phyloP scores from a whole-genome alignment of 92 coral and sea anemone species.

The Heteractis magnifica region DNA sequence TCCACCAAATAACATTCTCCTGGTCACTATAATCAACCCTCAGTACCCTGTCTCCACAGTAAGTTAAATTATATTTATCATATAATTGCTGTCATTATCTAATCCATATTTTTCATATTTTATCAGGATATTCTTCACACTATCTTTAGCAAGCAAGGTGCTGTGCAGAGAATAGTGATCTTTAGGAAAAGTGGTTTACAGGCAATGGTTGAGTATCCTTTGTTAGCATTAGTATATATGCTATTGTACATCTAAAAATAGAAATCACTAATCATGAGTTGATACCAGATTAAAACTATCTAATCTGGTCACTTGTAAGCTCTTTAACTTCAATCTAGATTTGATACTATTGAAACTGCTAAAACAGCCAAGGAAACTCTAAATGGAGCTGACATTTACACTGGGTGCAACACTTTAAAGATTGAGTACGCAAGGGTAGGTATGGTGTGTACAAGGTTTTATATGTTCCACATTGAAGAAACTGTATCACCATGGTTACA shows the following conservation, averaged over 20 bases:
- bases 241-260: not conserved
- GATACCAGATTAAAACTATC: no score
- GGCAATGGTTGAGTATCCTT: conserved; percentile 99
- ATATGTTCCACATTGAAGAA: no score
- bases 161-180: conserved; percentile 82
- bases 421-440: conserved; percentile 88
- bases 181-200: conserved; percentile 92
- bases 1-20: conserved; percentile 70
- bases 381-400: conserved; percentile 95
- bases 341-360: conserved; percentile 79
- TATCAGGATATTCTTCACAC: conserved; percentile 87
- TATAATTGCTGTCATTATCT: not conserved
- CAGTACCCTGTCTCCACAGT: conserved; percentile 93
- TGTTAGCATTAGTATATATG: not conserved
- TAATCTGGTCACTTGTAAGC: not conserved
- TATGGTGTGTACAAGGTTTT: not conserved
- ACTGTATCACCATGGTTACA: no score
- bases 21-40: conserved; percentile 85
- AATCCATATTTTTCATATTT: not conserved
- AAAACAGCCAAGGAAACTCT: conserved; percentile 72
- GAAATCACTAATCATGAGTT: no score
- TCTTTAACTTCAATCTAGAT: conserved; percentile 53
- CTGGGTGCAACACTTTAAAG: conserved; percentile 93
- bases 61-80: conserved; percentile 22
- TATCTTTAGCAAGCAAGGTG: conserved; percentile 88